Conservation (phyloP, 2,113 vertebrate species). For the Suricata suricatta region DNA sequence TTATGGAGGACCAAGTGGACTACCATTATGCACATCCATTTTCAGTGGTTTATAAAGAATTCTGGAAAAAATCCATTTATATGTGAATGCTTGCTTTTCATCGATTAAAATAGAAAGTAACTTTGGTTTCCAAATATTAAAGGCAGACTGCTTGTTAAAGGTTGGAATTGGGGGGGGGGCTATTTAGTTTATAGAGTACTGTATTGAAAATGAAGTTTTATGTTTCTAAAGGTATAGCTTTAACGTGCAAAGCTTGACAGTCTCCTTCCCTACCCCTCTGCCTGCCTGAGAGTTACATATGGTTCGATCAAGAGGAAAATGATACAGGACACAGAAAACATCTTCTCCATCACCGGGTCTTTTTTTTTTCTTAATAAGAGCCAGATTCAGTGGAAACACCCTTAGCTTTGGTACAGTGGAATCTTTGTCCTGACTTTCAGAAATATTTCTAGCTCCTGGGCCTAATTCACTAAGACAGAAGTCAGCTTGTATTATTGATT, state of each 20-base stretch:
- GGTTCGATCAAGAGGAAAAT: slow-evolving; percentile 20
- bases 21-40: slow-evolving; percentile 49
- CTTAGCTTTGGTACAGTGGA: neutral
- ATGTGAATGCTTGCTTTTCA: slow-evolving; percentile 57
- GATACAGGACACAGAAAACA: neutral
- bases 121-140: slow-evolving; percentile 61
- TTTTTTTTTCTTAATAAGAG: neutral
- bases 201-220: neutral
- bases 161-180: neutral
- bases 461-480: slow-evolving; percentile 23
- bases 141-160: slow-evolving; percentile 20
- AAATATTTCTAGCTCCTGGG: slow-evolving; percentile 17
- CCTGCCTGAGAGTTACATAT: neutral
- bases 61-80: slow-evolving; percentile 61
- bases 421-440: neutral
- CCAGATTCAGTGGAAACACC: neutral
- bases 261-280: rapidly evolving
- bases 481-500: slow-evolving; percentile 32
- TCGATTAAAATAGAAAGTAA: slow-evolving; percentile 53
- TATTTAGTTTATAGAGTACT: slow-evolving; percentile 10
- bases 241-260: neutral
- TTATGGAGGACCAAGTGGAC: slow-evolving; percentile 49
- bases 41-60: slow-evolving; percentile 57
- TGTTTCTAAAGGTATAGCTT: neutral
- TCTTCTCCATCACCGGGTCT: neutral